Percentiles rank a stretch among this genome's conserved stretches.
Conservation (phyloP, 2,888 invertebrate species). For the Mesochorus sp. region DNA sequence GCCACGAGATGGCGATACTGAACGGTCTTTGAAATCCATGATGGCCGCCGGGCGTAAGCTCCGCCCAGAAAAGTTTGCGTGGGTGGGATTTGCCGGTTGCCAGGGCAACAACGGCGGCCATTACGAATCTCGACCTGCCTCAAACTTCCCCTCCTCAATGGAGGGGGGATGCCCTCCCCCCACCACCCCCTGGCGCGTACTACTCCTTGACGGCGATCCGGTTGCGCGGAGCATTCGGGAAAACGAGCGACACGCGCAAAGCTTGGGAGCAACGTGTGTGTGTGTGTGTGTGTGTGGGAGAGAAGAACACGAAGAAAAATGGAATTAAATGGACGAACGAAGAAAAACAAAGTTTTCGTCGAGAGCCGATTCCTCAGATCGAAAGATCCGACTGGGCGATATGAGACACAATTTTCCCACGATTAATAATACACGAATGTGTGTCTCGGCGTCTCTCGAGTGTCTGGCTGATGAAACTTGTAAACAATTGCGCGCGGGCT, state of each 20-base stretch:
- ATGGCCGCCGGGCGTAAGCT: conserved; percentile 76
- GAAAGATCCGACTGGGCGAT: conserved; percentile 19
- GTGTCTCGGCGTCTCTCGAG: conserved; percentile 21
- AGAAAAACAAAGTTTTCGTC: too few relatives aligned
- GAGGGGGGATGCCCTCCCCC: conserved; percentile 16
- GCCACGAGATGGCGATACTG: conserved; percentile 74
- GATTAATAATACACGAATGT: background rate
- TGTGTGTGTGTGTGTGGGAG: too few relatives aligned
- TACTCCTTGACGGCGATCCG: background rate
- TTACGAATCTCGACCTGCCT: conserved; percentile 77
- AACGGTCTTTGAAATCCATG: conserved; percentile 70
- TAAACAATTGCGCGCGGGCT: conserved; percentile 19
- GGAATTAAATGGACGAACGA: too few relatives aligned
- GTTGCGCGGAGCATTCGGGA: background rate
- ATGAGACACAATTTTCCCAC: conserved; percentile 22
- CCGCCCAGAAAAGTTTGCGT: conserved; percentile 69
- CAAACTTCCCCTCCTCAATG: conserved; percentile 69
- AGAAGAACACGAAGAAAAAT: too few relatives aligned
- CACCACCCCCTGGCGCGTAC: background rate
- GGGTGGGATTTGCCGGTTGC: conserved; percentile 66
- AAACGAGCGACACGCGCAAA: background rate
- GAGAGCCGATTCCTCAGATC: too few relatives aligned
- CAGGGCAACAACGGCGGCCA: conserved; percentile 78
- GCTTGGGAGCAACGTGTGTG: too few relatives aligned
- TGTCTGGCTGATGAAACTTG: conserved; percentile 28